Conservation (phyloP, 2,797 vertebrate species). For the Bradypus variegatus region DNA sequence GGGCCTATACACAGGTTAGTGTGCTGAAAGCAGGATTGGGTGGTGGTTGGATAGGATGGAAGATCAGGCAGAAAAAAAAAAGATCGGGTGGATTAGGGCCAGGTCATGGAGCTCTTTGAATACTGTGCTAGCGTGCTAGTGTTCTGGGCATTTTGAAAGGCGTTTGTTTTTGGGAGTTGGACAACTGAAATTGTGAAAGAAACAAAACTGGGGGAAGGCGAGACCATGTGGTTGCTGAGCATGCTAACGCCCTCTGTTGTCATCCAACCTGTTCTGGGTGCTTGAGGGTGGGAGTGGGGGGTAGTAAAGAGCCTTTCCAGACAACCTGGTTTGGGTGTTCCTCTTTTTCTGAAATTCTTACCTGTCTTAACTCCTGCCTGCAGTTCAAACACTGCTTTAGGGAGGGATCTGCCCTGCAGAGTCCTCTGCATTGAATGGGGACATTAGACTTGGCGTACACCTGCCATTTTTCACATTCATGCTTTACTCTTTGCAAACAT, state of each 20-base stretch:
- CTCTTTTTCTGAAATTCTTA: neutral
- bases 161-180: neutral
- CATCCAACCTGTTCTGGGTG: neutral
- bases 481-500: neutral
- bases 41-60: neutral
- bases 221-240: neutral
- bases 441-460: accelerated
- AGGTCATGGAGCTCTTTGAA: neutral
- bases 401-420: neutral
- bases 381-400: accelerated
- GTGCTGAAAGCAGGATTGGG: neutral
- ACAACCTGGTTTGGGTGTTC: neutral
- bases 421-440: neutral
- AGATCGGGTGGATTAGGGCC: neutral
- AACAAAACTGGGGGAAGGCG: neutral
- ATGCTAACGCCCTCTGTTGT: neutral
- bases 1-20: neutral
- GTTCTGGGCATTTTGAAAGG: neutral
- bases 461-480: neutral
- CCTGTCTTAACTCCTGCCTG: neutral
- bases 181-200: neutral
- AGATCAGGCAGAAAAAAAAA: neutral
- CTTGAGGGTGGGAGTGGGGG: neutral
- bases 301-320: neutral
- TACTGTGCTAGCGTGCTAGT: neutral